Percentiles rank a stretch among this genome's conserved stretches.
These are phyloP conservation scores for Drosophila neonasuta DNA, from an alignment of 2,888 invertebrate species.

Conservation along the genomic window DNA sequence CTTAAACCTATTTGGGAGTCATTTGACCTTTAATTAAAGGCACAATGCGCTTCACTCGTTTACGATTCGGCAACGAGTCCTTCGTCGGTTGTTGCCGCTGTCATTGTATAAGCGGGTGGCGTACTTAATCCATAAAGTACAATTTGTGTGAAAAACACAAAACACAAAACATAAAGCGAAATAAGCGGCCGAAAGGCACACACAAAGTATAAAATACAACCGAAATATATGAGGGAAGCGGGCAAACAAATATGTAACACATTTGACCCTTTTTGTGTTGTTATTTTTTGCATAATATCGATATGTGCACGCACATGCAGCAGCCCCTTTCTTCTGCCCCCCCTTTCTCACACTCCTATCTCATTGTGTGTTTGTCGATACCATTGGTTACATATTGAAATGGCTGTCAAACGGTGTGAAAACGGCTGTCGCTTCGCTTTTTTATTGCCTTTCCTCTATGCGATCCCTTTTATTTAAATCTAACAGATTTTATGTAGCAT, in stretches of 20 bases:
- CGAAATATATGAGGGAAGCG: constrained; percentile 32
- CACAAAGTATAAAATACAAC: constrained; percentile 9
- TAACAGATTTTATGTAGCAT: constrained; percentile 13
- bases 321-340: constrained; percentile 6
- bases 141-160: constrained; percentile 54
- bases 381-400: constrained; percentile 66
- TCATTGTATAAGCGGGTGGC: constrained; percentile 54
- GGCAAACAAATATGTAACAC: constrained; percentile 45
- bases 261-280: constrained; percentile 60
- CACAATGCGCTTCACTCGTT: constrained; percentile 35
- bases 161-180: constrained; percentile 11
- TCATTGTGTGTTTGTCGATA: constrained; percentile 5
- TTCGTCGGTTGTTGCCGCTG: constrained; percentile 23
- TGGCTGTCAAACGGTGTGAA: constrained; percentile 69
- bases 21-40: constrained; percentile 62
- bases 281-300: constrained; percentile 58
- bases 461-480: constrained; percentile 8
- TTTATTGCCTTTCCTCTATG: constrained; percentile 40
- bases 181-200: constrained; percentile 6
- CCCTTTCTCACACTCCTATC: background rate
- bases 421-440: constrained; percentile 58
- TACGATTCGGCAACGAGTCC: constrained; percentile 15
- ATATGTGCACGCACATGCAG: constrained; percentile 45
- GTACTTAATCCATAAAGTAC: constrained; percentile 70
- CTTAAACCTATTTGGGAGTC: constrained; percentile 28